phyloP scores from a whole-genome alignment of 2,888 invertebrate species.

The Mythimna lalbum region DNA sequence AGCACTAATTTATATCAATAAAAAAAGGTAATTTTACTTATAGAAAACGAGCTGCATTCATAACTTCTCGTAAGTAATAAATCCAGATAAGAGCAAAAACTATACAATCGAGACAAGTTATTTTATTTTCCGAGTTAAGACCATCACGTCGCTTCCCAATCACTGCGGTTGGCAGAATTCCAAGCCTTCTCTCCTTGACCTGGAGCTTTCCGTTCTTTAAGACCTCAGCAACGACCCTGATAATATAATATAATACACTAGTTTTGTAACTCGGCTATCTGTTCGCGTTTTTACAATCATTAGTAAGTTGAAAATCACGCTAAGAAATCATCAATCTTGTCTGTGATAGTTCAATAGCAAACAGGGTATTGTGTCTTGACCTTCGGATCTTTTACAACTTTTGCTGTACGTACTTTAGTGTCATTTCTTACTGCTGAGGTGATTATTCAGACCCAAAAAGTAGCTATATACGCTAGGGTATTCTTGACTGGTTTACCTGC shows the following conservation, averaged over 20 bases:
- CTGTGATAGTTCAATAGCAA: conserved; percentile 11
- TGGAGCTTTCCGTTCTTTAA: conserved; percentile 65
- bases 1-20: too few relatives aligned
- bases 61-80: neutral
- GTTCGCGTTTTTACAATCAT: conserved; percentile 34
- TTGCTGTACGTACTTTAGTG: neutral
- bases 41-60: neutral
- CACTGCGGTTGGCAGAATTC: conserved; percentile 69
- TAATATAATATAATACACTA: conserved; percentile 59
- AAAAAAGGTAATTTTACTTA: too few relatives aligned
- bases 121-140: conserved; percentile 38
- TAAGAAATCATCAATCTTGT: conserved; percentile 44
- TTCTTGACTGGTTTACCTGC: too few relatives aligned
- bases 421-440: neutral
- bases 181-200: conserved; percentile 79
- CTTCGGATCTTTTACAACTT: conserved; percentile 15
- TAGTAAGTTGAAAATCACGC: conserved; percentile 40
- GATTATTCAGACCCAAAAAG: neutral
- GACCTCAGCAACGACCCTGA: conserved; percentile 65
- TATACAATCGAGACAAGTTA: conserved; percentile 15
- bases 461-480: too few relatives aligned
- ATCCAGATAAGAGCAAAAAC: neutral
- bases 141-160: conserved; percentile 30
- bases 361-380: conserved; percentile 10
- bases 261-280: conserved; percentile 55